These are phyloP conservation scores for Zygothrica quintamaculata DNA, from an alignment of 2,888 invertebrate species.

Conservation along the genomic window DNA sequence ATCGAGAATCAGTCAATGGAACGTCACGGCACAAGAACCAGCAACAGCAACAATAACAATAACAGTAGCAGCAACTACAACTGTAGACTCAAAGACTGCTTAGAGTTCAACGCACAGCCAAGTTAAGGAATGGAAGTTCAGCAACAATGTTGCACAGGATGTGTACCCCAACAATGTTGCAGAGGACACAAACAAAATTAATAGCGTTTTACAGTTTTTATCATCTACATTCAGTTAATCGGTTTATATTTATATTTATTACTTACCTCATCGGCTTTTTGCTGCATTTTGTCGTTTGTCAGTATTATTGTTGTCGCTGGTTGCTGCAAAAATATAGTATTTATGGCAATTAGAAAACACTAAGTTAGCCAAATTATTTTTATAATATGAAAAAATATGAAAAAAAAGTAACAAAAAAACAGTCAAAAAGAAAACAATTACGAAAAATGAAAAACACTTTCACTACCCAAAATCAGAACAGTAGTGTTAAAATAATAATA, in stretches of 20 bases:
- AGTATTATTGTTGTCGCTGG: constrained; percentile 9
- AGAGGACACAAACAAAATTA: constrained; percentile 19
- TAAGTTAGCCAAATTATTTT: constrained; percentile 33
- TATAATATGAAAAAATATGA: too few species aligned
- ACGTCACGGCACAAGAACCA: constrained; percentile 72
- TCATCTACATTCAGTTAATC: too few species aligned
- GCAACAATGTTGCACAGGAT: constrained; percentile 47
- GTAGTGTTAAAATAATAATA: constrained; percentile 28
- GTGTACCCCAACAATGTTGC: constrained; percentile 33
- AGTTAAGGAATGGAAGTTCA: constrained; percentile 30
- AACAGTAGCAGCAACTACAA: constrained; percentile 21
- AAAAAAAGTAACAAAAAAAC: constrained; percentile 25
- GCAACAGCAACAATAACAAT: constrained; percentile 19
- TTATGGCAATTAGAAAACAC: constrained; percentile 44
- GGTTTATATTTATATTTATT: constrained; percentile 1
- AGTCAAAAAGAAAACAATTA: constrained; percentile 24
- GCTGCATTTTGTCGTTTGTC: constrained; percentile 59
- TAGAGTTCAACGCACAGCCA: constrained; percentile 41
- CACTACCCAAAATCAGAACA: constrained; percentile 45
- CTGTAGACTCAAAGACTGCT: constrained; percentile 8
- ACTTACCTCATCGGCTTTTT: constrained; percentile 70
- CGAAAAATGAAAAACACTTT: constrained; percentile 47
- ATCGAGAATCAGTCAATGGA: constrained; percentile 71
- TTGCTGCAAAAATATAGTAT: constrained; percentile 43
- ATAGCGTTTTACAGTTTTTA: constrained; percentile 6